Evolutionary conservation across 2,113 vertebrate genomes (phyloP).

Genomic region (Menidia beryllina): DNA sequence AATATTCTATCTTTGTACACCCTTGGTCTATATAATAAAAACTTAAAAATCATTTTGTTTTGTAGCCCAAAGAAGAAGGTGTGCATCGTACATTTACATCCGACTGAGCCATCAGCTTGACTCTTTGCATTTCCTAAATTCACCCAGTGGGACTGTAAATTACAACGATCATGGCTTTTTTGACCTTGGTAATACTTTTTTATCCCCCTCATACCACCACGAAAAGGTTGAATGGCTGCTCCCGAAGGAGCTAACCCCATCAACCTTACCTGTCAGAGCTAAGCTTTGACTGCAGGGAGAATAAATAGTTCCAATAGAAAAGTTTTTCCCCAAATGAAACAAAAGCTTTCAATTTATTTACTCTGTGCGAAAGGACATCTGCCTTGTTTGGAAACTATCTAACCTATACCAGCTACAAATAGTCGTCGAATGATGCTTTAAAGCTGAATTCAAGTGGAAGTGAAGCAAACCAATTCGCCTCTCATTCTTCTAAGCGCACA

Average conservation of each 20-base stretch:
- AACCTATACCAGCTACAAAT: slow-evolving; percentile 6
- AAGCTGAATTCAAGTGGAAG: slow-evolving; percentile 42
- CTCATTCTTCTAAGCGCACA: slow-evolving; percentile 40
- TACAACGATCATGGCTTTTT: slow-evolving; percentile 49
- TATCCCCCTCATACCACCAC: slow-evolving; percentile 5
- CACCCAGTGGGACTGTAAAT: slow-evolving; percentile 26
- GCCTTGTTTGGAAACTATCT: slow-evolving; percentile 38
- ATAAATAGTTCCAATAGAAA: slow-evolving; percentile 20
- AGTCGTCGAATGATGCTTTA: slow-evolving; percentile 30
- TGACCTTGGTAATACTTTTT: slow-evolving; percentile 62
- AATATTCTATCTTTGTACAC: neutral
- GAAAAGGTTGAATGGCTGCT: slow-evolving; percentile 51
- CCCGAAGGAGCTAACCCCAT: slow-evolving; percentile 53
- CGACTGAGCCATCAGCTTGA: slow-evolving; percentile 11
- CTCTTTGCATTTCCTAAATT: slow-evolving; percentile 32
- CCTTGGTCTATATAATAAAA: neutral
- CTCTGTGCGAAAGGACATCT: slow-evolving; percentile 32
- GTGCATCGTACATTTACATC: slow-evolving; percentile 1
- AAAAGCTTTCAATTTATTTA: slow-evolving; percentile 56
- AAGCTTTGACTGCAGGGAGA: slow-evolving; percentile 35
- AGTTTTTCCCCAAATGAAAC: slow-evolving; percentile 40
- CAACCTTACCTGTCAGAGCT: slow-evolving; percentile 65
- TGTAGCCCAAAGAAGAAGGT: slow-evolving; percentile 13
- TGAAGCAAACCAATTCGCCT: slow-evolving; percentile 46
- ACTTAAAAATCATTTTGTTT: slow-evolving; percentile 5